Evolutionary conservation across 2,797 vertebrate species (phyloP), one percentile per base, ranked within the genome.

Genomic region (Erethizon dorsatum): DNA sequence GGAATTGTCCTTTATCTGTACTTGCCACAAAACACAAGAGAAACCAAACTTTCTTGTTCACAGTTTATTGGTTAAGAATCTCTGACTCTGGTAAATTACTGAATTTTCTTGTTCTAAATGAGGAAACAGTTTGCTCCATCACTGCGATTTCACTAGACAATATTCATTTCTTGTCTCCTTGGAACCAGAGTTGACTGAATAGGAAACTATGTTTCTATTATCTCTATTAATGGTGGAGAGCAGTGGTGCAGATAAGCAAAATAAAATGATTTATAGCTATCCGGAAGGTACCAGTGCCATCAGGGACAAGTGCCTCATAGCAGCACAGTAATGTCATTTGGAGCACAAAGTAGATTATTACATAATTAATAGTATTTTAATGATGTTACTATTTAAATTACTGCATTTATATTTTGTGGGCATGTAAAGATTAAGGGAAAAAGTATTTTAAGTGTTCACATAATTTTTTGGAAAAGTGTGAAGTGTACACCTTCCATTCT

Each of bases 231-330:
- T 96, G 94, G 47, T 65, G 9, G 94, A 88, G 67, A 88, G 67
- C 93, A 92, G 11, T 88, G 82, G 65, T 96, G 82, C 92, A 96
- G 82, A 91, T 94, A 93, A 94, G 92, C 73, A 95, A 54, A 97
- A 82, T 89, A 80, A 84, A 96, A 80, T 94, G 90, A 80, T 80
- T 91, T 95, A 54, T 93, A 90, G 69, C 83, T 94, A 41, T 83
- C 50, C 20, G 67, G 33, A 67, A 84, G 45, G 57, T 71, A 8
- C 14, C 65, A 45, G 82, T 84, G 45, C 77, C 37, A 1, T 82
- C 13, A 77, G 77, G 52, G 67, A 75, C 63, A 85, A 69, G 47
- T 54, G 95, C 61, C 28, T 91, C 52, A 31, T 24, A 73, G 17
- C 54, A 67, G 22, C 41, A 52, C n/a, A 77, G 41, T 47, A 78